Conservation (phyloP, 2,797 vertebrate genomes). For the Florisuga fusca region DNA sequence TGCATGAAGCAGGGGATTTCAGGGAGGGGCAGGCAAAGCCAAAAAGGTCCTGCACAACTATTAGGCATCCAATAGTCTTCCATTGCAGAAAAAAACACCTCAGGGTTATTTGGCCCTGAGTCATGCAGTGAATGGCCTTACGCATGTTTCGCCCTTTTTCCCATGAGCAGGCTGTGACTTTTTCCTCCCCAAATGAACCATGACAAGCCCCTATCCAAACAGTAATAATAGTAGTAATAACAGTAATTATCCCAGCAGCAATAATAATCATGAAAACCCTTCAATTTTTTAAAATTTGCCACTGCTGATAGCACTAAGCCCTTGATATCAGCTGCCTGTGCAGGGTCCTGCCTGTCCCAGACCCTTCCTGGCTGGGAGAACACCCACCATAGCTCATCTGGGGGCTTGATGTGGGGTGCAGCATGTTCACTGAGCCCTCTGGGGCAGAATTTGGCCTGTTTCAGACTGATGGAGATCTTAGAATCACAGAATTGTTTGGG, state of each 20-base stretch:
- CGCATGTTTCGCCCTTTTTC: constrained; percentile 36
- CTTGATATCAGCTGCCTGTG: neutral
- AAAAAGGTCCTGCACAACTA: neutral
- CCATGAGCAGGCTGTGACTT: constrained; percentile 56
- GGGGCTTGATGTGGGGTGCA: neutral
- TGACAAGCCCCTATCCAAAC: constrained; percentile 56
- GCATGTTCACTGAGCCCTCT: fast-evolving
- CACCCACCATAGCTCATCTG: neutral
- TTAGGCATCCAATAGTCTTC: neutral
- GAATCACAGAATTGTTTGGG: no score
- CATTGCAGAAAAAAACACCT: neutral
- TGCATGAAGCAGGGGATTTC: neutral
- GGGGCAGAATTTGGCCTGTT: neutral
- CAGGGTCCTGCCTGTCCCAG: neutral
- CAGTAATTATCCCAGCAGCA: constrained; percentile 62
- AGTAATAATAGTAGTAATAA: constrained; percentile 61
- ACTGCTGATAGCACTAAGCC: neutral
- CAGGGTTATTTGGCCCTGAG: constrained; percentile 27
- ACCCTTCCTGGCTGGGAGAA: neutral
- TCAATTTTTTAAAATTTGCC: neutral
- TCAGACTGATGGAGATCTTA: neutral
- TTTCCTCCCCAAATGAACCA: constrained; percentile 48
- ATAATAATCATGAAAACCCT: constrained; percentile 36
- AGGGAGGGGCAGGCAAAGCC: neutral
- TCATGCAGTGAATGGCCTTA: neutral